phyloP scores from a whole-genome alignment of 2,888 invertebrate genomes.

The Drosophila austrosaltans region DNA sequence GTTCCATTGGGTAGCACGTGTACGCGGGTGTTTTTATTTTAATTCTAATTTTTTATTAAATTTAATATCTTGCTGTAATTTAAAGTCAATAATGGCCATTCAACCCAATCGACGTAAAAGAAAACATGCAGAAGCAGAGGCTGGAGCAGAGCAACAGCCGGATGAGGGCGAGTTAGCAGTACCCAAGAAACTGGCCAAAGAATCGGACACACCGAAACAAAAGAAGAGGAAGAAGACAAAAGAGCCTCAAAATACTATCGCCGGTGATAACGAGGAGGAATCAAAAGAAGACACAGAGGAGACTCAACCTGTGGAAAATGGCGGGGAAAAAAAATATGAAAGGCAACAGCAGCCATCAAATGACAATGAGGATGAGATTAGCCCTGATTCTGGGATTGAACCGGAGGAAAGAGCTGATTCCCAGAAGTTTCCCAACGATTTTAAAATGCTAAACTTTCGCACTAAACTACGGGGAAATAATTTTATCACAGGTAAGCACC shows the following conservation, averaged over 20 bases:
- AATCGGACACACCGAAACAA: constrained; percentile 58
- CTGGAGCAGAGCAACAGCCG: constrained; percentile 28
- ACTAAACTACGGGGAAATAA: constrained; percentile 85
- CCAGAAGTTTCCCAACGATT: constrained; percentile 81
- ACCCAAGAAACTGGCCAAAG: constrained; percentile 72
- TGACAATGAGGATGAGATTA: constrained; percentile 50
- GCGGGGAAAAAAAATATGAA: neutral
- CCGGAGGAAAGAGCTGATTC: constrained; percentile 58
- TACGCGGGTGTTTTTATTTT: constrained; percentile 32
- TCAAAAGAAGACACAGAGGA: constrained; percentile 9
- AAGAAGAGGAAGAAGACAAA: constrained; percentile 32
- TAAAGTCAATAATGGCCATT: constrained; percentile 65
- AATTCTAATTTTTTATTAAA: constrained; percentile 9
- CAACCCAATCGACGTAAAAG: constrained; percentile 77
- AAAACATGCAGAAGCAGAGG: constrained; percentile 56
- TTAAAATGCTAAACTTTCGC: constrained; percentile 86
- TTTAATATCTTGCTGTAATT: constrained; percentile 17
- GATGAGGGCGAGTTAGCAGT: constrained; percentile 64
- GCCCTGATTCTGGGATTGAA: constrained; percentile 72
- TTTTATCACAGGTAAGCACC: constrained; percentile 85
- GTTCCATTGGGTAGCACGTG: constrained; percentile 48
- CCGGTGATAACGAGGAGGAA: constrained; percentile 15
- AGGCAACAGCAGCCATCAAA: neutral
- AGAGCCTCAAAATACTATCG: neutral
- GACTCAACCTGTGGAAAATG: neutral